These are phyloP conservation scores for Eupithecia inturbata DNA, from an alignment of 2,888 invertebrate species.

Conservation along the genomic window DNA sequence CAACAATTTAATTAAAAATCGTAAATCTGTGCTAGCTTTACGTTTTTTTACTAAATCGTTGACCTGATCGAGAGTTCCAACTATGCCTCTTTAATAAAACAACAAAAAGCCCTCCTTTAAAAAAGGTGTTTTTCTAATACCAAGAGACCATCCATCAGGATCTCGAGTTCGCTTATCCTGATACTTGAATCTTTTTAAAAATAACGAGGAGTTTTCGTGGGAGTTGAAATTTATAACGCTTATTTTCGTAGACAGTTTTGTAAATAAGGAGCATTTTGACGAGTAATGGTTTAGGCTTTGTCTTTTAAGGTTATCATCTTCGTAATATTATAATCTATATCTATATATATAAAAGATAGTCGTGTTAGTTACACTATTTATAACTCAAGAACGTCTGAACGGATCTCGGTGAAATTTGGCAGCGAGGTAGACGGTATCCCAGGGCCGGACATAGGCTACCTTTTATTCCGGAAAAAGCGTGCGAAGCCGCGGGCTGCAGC, in stretches of 20 bases:
- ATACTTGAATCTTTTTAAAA: slow-evolving; percentile 31
- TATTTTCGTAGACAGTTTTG: slow-evolving; percentile 28
- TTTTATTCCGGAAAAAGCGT: too few species aligned
- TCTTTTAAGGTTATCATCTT: neutral
- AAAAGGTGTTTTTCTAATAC: slow-evolving; percentile 29
- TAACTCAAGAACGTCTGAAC: too few species aligned
- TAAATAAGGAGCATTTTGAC: slow-evolving; percentile 9
- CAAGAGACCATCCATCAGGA: slow-evolving; percentile 42
- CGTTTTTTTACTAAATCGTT: too few species aligned
- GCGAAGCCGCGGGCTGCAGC: too few species aligned
- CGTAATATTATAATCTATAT: too few species aligned
- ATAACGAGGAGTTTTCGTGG: slow-evolving; percentile 21
- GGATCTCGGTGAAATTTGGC: too few species aligned
- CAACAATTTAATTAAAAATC: too few species aligned
- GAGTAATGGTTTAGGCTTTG: neutral
- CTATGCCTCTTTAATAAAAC: neutral
- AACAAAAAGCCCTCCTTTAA: slow-evolving; percentile 14
- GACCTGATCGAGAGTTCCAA: neutral
- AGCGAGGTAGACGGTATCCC: too few species aligned
- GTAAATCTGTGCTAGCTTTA: too few species aligned
- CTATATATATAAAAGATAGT: too few species aligned
- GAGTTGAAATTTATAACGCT: slow-evolving; percentile 17
- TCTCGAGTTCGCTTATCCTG: slow-evolving; percentile 35
- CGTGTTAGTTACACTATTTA: too few species aligned
- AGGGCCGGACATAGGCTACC: too few species aligned